Evolutionary conservation across 2,888 invertebrate species (phyloP), one percentile per base, ranked within the genome.

Genomic region (Blera fallax): DNA sequence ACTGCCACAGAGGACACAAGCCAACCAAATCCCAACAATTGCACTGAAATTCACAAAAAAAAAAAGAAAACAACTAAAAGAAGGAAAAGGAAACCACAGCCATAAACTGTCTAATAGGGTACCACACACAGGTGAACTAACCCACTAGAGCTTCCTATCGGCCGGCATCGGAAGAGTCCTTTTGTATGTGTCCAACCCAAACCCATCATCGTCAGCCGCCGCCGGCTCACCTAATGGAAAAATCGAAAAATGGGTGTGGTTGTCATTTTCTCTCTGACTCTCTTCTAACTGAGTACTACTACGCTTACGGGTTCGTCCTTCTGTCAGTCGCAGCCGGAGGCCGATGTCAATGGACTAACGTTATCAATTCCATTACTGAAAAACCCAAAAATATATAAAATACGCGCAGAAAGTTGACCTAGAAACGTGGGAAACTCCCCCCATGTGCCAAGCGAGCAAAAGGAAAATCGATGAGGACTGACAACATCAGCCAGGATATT

Each of bases 241-340:
- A 79, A 84, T 84, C 79, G 73, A 84, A 73, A 84, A 64, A 84
- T 80, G 74, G 84, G 84, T 84, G 84, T 70, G 80, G 84, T 70
- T 73, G 62, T 73, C 72, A 32, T 43, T 29, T 37, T 32, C 50
- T 65, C 32, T 50, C 11, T 58, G 16, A 8, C 52, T n/a, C n/a
- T 11, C 11, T 11, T n/a, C 43, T 62, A 37, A 62, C 40, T 27
- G 24, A 65, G 50, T 76, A 54, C 52, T 10, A 16, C 50, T 64
- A 69, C 67, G 48, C 27, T 56, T 32, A 24, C 40, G 64, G 64
- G 0, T n/a, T 69, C 58, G 69, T 56, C 62, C 62, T 14, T 50
- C 65, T 48, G 62, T 76, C 67, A 69, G 29, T 14, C 37, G 10
- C 52, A 56, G 43, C 18, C 52, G 58, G 8, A 14, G 29, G 40